phyloP scores from a whole-genome alignment of 2,888 invertebrate species.

The Helleia helle region DNA sequence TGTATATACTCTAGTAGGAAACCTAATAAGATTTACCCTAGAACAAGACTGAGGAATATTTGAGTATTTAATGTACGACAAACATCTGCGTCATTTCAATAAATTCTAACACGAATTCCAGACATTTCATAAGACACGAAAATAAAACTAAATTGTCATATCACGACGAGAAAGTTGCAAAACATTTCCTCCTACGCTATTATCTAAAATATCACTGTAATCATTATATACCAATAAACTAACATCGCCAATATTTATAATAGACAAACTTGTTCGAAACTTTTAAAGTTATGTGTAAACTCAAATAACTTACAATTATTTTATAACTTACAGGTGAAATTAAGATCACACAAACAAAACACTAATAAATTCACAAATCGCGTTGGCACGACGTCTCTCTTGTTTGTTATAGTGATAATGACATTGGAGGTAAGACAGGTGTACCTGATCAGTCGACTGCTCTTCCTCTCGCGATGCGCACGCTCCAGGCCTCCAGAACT shows the following conservation, averaged over 20 bases:
- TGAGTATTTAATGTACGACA: too few relatives aligned
- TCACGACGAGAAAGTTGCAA: conserved; percentile 26
- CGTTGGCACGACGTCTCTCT: conserved; percentile 35
- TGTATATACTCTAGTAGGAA: too few relatives aligned
- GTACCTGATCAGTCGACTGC: conserved; percentile 46
- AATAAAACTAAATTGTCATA: conserved; percentile 2
- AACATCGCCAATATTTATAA: too few relatives aligned
- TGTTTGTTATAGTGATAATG: conserved; percentile 66
- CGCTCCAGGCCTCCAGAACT: conserved; percentile 45
- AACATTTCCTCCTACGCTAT: conserved; percentile 30
- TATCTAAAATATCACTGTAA: conserved; percentile 43
- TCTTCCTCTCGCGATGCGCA: conserved; percentile 51
- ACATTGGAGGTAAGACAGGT: conserved; percentile 66
- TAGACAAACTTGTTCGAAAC: too few relatives aligned
- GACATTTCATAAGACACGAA: background rate
- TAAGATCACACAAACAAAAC: too few relatives aligned
- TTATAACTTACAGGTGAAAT: too few relatives aligned
- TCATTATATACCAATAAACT: background rate
- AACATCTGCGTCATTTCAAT: background rate
- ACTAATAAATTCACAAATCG: conserved; percentile 20
- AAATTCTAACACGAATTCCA: conserved; percentile 4
- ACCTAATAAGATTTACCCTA: too few relatives aligned
- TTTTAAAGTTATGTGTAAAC: too few relatives aligned
- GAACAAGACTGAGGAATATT: too few relatives aligned
- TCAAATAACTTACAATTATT: too few relatives aligned